A percentile compares a stretch with the other conserved stretches of the same genome.
Conservation (phyloP, 2,797 vertebrate species). For the Acanthurus leucopareius region DNA sequence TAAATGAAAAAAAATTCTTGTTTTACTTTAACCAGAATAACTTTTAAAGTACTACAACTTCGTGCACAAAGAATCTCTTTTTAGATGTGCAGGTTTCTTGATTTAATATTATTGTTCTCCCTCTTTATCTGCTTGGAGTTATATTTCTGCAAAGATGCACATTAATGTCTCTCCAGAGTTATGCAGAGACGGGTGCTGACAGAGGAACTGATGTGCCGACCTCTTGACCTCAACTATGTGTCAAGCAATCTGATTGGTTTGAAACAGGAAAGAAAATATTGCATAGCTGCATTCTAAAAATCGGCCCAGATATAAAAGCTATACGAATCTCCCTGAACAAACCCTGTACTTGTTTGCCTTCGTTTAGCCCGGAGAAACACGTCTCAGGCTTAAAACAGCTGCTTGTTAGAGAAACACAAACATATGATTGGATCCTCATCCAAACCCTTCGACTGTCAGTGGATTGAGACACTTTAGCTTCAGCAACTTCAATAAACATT, state of each 20-base stretch:
- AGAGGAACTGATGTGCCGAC: neutral
- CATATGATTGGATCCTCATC: neutral
- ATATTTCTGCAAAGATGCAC: neutral
- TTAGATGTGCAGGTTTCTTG: neutral
- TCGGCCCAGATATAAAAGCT: too few species aligned
- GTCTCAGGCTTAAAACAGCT: neutral
- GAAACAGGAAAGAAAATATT: too few species aligned
- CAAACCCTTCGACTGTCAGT: neutral
- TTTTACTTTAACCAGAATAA: neutral
- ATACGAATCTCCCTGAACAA: too few species aligned
- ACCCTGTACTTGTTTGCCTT: too few species aligned
- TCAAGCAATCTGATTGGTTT: neutral
- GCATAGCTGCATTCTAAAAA: too few species aligned
- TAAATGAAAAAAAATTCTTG: neutral
- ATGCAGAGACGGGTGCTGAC: neutral
- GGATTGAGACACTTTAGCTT: neutral
- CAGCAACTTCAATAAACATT: too few species aligned
- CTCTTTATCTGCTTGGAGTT: neutral
- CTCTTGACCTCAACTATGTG: neutral
- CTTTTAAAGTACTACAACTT: neutral
- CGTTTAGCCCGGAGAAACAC: neutral
- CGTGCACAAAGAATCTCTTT: neutral
- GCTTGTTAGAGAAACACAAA: slow-evolving; percentile 1
- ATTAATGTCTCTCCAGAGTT: neutral
- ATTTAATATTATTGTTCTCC: neutral